Percentiles rank a stretch among this genome's conserved stretches.
Conservation (phyloP, 2,888 invertebrate species). For the Coelopa pilipes region DNA sequence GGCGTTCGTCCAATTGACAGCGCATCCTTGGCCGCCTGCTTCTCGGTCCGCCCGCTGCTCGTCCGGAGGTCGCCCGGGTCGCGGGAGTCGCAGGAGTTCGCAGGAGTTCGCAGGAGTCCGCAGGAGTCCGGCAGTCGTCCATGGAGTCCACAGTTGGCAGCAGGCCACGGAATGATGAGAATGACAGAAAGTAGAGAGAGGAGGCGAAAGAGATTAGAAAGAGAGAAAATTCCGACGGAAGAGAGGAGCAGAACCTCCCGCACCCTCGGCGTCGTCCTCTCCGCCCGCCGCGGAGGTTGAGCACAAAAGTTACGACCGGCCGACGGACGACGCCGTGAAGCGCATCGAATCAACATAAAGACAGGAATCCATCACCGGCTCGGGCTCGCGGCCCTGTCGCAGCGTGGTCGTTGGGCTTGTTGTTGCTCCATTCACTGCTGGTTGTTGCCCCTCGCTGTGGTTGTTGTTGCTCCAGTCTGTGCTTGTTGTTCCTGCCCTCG, state of each 20-base stretch:
- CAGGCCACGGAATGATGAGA: background rate
- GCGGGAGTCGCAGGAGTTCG: background rate
- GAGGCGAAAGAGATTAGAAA: background rate
- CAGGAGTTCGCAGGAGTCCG: background rate
- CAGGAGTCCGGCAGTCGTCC: background rate
- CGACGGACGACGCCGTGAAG: conserved; percentile 11
- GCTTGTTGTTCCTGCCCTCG: background rate
- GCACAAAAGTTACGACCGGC: conserved; percentile 1
- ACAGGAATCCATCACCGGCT: conserved; percentile 32
- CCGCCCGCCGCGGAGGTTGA: background rate
- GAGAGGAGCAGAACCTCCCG: too few relatives aligned
- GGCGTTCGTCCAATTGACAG: conserved; percentile 70
- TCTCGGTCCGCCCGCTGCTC: conserved; percentile 72
- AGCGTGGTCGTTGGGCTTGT: background rate
- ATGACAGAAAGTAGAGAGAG: background rate
- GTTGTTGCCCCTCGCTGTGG: background rate
- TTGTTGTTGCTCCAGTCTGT: background rate
- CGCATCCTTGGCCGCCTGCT: conserved; percentile 67
- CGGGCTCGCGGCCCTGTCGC: background rate
- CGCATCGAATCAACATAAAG: conserved; percentile 35
- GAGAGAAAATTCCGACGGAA: background rate
- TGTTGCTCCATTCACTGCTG: background rate
- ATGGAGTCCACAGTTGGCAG: background rate
- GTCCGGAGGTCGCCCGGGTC: too few relatives aligned
- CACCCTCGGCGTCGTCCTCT: too few relatives aligned